Evolutionary conservation across 2,797 vertebrate genomes (phyloP).

Genomic region (Hafferia zeledoni): DNA sequence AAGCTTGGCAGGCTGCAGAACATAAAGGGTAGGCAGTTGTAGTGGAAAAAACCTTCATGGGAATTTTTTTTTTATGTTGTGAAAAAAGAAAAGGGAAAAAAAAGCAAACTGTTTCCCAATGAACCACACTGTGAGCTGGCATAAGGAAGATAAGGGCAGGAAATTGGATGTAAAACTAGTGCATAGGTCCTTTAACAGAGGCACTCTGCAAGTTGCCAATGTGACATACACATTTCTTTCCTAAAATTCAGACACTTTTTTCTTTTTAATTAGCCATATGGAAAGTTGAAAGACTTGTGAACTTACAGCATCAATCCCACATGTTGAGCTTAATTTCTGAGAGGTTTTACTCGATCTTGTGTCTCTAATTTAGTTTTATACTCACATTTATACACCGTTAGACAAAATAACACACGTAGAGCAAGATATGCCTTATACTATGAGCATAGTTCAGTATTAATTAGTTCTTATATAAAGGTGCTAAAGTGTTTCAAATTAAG

Average conservation of each 20-base stretch:
- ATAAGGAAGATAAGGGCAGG: slow-evolving; percentile 77
- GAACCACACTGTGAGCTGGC: slow-evolving; percentile 79
- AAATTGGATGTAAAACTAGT: slow-evolving; percentile 77
- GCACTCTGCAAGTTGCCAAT: slow-evolving; percentile 70
- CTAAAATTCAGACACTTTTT: slow-evolving; percentile 74
- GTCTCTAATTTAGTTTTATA: slow-evolving; percentile 67
- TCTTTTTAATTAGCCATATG: slow-evolving; percentile 77
- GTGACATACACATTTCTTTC: slow-evolving; percentile 69
- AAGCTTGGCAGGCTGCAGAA: slow-evolving; percentile 77
- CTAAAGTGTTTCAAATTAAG: slow-evolving; percentile 58
- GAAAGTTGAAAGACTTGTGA: slow-evolving; percentile 75
- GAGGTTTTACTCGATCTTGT: slow-evolving; percentile 43
- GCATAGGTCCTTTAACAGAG: slow-evolving; percentile 67
- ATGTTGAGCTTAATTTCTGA: slow-evolving; percentile 68
- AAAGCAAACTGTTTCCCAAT: slow-evolving; percentile 66
- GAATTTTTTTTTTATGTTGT: slow-evolving; percentile 74
- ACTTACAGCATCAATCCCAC: slow-evolving; percentile 75
- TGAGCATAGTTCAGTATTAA: neutral
- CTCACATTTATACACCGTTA: slow-evolving; percentile 35
- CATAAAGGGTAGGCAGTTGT: slow-evolving; percentile 76
- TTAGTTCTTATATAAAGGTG: neutral
- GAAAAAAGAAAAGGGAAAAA: slow-evolving; percentile 19
- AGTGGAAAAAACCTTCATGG: slow-evolving; percentile 77
- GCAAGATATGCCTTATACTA: neutral
- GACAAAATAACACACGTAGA: neutral